These are phyloP conservation scores for Phrynosoma platyrhinos DNA, from an alignment of 2,113 vertebrate species.

Conservation along the genomic window DNA sequence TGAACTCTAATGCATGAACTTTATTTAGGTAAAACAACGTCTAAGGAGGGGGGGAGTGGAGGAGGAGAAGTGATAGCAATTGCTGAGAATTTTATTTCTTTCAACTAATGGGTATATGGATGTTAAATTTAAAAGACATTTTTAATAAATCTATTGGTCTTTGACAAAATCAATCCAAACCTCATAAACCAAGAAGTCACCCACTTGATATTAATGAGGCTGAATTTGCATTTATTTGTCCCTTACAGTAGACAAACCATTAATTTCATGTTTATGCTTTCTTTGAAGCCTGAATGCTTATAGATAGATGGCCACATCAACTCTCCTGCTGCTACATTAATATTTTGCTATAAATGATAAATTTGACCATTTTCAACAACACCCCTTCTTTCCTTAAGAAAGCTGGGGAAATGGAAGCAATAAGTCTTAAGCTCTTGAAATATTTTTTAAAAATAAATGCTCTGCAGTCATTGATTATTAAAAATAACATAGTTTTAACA, in stretches of 20 bases:
- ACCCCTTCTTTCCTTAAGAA: conserved; percentile 85
- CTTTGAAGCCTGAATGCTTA: conserved; percentile 85
- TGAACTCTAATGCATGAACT: conserved; percentile 83
- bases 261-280: conserved; percentile 86
- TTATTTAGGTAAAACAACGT: conserved; percentile 86
- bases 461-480: conserved; percentile 80
- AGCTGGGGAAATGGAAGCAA: conserved; percentile 82
- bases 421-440: conserved; percentile 83
- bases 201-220: conserved; percentile 87
- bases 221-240: conserved; percentile 88
- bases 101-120: conserved; percentile 83
- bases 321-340: conserved; percentile 87
- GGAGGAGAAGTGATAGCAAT: conserved; percentile 77
- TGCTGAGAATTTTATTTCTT: conserved; percentile 83
- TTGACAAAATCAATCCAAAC: conserved; percentile 89
- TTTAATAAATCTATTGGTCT: conserved; percentile 87
- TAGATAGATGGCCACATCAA: conserved; percentile 86
- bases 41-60: conserved; percentile 58
- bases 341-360: conserved; percentile 87
- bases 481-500: conserved; percentile 79
- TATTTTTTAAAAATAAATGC: conserved; percentile 74
- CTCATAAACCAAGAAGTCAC: conserved; percentile 87
- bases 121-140: conserved; percentile 87
- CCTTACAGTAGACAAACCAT: conserved; percentile 86
- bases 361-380: conserved; percentile 85